Percentiles rank a stretch among this genome's conserved stretches.
Conservation (phyloP, 2,888 invertebrate species). For the Hypomecis punctinalis region DNA sequence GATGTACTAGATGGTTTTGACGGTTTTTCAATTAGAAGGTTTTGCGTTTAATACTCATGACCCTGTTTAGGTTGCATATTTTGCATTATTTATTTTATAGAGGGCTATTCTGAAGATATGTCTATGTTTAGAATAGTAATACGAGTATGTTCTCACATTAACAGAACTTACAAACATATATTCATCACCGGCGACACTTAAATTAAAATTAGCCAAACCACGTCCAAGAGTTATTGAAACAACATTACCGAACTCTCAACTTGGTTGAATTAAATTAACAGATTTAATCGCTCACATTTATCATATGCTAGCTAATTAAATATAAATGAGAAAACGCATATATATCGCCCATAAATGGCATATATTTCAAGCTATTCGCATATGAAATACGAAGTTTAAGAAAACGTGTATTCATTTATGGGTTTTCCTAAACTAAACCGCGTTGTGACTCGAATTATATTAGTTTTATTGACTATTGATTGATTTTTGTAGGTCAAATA, state of each 20-base stretch:
- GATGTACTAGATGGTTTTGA: too few species aligned
- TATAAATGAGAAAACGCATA: slow-evolving; percentile 31
- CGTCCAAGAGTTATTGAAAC: neutral
- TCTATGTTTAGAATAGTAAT: too few species aligned
- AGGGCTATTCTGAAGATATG: too few species aligned
- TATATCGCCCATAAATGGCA: slow-evolving; percentile 24
- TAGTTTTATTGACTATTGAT: slow-evolving; percentile 21
- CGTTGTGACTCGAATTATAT: slow-evolving; percentile 17
- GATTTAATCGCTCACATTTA: slow-evolving; percentile 27
- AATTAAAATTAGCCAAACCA: neutral
- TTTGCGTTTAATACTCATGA: too few species aligned
- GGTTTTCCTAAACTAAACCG: slow-evolving; percentile 19
- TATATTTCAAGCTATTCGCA: slow-evolving; percentile 15
- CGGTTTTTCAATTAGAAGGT: too few species aligned
- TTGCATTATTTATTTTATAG: too few species aligned
- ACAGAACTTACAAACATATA: neutral
- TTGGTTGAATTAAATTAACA: slow-evolving; percentile 27
- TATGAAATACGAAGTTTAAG: slow-evolving; percentile 5
- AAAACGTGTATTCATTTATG: slow-evolving; percentile 19
- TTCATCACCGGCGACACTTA: neutral
- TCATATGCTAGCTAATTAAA: slow-evolving; percentile 36
- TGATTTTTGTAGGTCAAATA: slow-evolving; percentile 30
- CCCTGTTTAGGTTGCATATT: too few species aligned
- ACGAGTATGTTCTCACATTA: neutral
- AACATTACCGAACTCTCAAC: slow-evolving; percentile 5